A percentile compares a stretch with the other conserved stretches of the same genome.
phyloP scores from a whole-genome alignment of 2,888 invertebrate species.

The Lasioglossum vierecki region DNA sequence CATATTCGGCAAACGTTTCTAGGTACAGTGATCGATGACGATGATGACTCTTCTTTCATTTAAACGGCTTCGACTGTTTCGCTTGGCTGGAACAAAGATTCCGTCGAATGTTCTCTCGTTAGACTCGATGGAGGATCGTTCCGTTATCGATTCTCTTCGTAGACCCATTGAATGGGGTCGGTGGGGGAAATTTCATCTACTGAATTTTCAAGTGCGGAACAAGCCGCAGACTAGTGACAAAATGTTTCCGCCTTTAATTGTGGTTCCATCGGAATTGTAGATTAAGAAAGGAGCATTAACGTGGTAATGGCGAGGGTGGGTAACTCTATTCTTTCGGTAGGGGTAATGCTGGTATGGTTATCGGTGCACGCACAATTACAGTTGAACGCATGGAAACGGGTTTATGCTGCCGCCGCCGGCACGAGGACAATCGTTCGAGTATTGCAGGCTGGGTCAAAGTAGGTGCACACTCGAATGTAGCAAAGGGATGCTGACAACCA shows the following conservation, averaged over 20 bases:
- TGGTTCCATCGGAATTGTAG: background rate
- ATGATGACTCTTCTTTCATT: constrained; percentile 20
- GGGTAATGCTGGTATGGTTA: background rate
- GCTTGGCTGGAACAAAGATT: constrained; percentile 30
- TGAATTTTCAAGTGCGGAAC: too few relatives aligned
- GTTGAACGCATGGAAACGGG: background rate
- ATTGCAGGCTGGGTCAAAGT: constrained; percentile 23
- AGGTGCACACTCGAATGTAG: background rate
- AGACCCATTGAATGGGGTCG: too few relatives aligned
- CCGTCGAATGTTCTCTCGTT: background rate
- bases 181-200: too few relatives aligned
- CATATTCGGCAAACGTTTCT: constrained; percentile 19
- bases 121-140: background rate
- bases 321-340: background rate
- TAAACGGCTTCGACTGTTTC: background rate
- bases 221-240: too few relatives aligned
- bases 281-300: background rate
- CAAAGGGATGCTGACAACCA: constrained; percentile 33
- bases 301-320: background rate
- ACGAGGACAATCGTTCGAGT: background rate
- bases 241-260: background rate
- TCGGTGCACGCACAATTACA: background rate
- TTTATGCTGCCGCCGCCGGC: background rate
- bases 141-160: background rate
- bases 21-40: constrained; percentile 2